These are phyloP conservation scores for Fissipunctia ypsillon DNA, from an alignment of 2,888 invertebrate genomes.

Conservation along the genomic window DNA sequence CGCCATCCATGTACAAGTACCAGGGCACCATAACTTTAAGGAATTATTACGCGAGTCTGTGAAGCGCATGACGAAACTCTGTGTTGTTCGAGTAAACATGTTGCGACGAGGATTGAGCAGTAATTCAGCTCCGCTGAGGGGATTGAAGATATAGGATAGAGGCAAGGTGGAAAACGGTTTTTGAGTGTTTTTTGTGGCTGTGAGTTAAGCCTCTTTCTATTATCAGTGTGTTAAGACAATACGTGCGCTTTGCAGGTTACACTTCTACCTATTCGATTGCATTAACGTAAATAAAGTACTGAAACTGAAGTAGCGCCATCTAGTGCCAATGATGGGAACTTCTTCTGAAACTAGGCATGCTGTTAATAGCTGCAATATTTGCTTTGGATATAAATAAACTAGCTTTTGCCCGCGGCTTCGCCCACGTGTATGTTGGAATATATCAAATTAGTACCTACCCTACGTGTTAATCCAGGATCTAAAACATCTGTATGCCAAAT, in stretches of 20 bases:
- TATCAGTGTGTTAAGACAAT: not conserved
- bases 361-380: too few species aligned
- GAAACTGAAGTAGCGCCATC: too few species aligned
- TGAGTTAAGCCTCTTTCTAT: not conserved
- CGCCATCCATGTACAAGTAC: slow-evolving; percentile 24
- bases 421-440: too few species aligned
- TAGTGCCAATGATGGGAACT: too few species aligned
- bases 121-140: slow-evolving; percentile 46
- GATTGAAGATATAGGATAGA: slow-evolving; percentile 9
- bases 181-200: not conserved
- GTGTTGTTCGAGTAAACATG: slow-evolving; percentile 56
- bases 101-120: slow-evolving; percentile 45
- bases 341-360: too few species aligned
- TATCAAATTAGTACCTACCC: too few species aligned
- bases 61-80: slow-evolving; percentile 46
- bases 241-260: not conserved
- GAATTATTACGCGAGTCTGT: slow-evolving; percentile 24
- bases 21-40: slow-evolving; percentile 16
- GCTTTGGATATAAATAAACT: too few species aligned
- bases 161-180: slow-evolving; percentile 2
- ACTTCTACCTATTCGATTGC: not conserved
- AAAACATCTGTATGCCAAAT: too few species aligned
- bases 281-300: too few species aligned
- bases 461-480: too few species aligned
- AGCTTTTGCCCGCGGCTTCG: too few species aligned